These are phyloP conservation scores for Petrocephalus zakoni DNA, from an alignment of 2,113 vertebrate genomes.

Conservation along the genomic window DNA sequence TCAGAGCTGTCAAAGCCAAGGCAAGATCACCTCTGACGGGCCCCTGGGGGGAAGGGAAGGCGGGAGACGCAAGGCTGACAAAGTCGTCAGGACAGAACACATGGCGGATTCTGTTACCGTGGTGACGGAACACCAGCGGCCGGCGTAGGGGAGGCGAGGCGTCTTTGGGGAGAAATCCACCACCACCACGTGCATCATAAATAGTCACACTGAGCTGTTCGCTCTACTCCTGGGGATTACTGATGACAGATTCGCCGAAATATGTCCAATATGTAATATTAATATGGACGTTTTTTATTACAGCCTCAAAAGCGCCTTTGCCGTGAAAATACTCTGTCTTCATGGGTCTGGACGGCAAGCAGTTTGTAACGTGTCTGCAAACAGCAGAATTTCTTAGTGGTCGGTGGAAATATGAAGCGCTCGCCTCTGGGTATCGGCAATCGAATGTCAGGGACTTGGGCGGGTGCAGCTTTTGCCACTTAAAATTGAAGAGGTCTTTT, in stretches of 20 bases:
- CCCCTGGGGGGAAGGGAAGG: background rate
- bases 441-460: background rate
- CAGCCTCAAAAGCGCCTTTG: background rate
- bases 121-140: background rate
- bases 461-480: background rate
- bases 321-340: background rate
- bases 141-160: background rate
- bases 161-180: background rate
- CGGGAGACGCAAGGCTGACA: background rate
- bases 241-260: background rate
- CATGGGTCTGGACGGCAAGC: background rate
- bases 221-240: background rate
- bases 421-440: background rate
- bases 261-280: background rate
- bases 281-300: conserved; percentile 13
- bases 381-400: background rate
- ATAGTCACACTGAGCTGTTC: background rate
- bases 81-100: background rate
- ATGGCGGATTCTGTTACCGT: background rate
- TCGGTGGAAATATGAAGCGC: background rate
- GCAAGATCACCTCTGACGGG: background rate
- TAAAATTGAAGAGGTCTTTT: background rate
- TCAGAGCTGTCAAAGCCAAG: background rate
- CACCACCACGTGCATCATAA: background rate
- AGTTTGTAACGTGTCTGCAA: background rate